Percentiles rank a stretch among this genome's conserved stretches.
These are phyloP conservation scores for Melinaea marsaeus DNA, from an alignment of 2,888 invertebrate species.

Conservation along the genomic window DNA sequence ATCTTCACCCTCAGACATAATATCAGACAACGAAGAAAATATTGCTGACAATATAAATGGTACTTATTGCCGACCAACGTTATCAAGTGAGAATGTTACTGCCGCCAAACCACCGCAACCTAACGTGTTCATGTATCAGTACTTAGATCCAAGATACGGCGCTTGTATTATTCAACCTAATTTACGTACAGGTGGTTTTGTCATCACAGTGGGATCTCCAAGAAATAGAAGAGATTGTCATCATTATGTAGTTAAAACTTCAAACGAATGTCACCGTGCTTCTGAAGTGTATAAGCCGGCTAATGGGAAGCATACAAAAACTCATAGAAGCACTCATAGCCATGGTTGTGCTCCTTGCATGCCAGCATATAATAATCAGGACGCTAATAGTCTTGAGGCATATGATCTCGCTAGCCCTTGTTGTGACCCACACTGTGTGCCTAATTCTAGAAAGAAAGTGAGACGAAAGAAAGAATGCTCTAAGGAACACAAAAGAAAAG, in stretches of 20 bases:
- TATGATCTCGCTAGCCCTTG: slow-evolving; percentile 92
- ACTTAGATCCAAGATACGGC: slow-evolving; percentile 84
- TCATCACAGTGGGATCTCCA: slow-evolving; percentile 84
- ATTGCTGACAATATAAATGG: slow-evolving; percentile 72
- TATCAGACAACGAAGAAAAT: slow-evolving; percentile 65
- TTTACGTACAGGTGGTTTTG: slow-evolving; percentile 82
- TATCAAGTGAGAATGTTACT: slow-evolving; percentile 89
- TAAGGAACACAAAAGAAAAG: slow-evolving; percentile 81
- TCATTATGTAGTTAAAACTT: slow-evolving; percentile 80
- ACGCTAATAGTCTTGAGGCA: slow-evolving; percentile 88
- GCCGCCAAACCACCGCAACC: slow-evolving; percentile 64
- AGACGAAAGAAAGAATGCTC: slow-evolving; percentile 78
- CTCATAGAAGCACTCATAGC: slow-evolving; percentile 61
- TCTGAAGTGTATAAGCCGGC: slow-evolving; percentile 54
- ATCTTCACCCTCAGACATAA: slow-evolving; percentile 73
- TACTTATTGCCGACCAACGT: slow-evolving; percentile 85
- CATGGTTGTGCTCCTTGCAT: slow-evolving; percentile 86
- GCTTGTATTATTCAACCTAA: slow-evolving; percentile 83
- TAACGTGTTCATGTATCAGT: slow-evolving; percentile 80
- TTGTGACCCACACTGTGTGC: slow-evolving; percentile 91
- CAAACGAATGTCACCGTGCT: slow-evolving; percentile 57
- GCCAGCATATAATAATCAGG: slow-evolving; percentile 80
- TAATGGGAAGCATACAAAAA: slow-evolving; percentile 57
- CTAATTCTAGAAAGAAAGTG: slow-evolving; percentile 75
- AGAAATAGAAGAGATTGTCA: slow-evolving; percentile 82